Evolutionary conservation across 1,140 invertebrate species (phyloP).

Genomic region (Macrostomum lignano): DNA sequence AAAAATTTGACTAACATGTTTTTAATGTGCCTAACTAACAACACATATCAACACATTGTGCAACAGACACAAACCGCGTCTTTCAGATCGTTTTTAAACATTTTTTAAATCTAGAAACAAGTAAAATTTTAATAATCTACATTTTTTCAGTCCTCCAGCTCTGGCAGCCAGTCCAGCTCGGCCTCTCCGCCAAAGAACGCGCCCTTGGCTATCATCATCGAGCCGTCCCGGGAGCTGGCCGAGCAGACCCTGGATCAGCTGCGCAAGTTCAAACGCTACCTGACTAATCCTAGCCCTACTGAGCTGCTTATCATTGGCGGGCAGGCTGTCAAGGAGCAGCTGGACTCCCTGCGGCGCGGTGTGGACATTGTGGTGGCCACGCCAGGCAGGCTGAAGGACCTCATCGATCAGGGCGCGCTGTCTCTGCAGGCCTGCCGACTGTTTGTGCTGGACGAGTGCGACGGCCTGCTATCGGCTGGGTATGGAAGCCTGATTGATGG

Average conservation of each 20-base stretch:
- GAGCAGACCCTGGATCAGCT: constrained; percentile 62
- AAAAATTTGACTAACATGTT: too few species aligned
- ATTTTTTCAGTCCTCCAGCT: too few species aligned
- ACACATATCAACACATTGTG: too few species aligned
- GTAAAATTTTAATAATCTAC: too few species aligned
- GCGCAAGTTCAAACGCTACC: constrained; percentile 55
- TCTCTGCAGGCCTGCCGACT: constrained; percentile 61
- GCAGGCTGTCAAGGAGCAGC: constrained; percentile 62
- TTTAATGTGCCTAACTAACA: too few species aligned
- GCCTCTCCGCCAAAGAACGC: too few species aligned
- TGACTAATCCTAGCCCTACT: constrained; percentile 39
- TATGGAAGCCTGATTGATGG: constrained; percentile 48
- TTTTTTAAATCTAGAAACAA: too few species aligned
- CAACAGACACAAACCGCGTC: too few species aligned
- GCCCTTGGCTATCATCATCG: constrained; percentile 1
- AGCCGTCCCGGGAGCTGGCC: constrained; percentile 80
- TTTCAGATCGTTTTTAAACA: too few species aligned
- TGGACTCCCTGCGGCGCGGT: constrained; percentile 44
- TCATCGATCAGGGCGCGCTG: constrained; percentile 53
- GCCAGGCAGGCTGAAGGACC: constrained; percentile 67
- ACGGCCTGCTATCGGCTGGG: constrained; percentile 43
- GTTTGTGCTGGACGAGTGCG: constrained; percentile 75
- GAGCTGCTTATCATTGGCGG: constrained; percentile 57
- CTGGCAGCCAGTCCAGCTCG: too few species aligned
- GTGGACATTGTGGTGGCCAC: constrained; percentile 80